Evolutionary conservation across 2,797 vertebrate genomes (phyloP).

Genomic region (Rousettus madagascariensis): DNA sequence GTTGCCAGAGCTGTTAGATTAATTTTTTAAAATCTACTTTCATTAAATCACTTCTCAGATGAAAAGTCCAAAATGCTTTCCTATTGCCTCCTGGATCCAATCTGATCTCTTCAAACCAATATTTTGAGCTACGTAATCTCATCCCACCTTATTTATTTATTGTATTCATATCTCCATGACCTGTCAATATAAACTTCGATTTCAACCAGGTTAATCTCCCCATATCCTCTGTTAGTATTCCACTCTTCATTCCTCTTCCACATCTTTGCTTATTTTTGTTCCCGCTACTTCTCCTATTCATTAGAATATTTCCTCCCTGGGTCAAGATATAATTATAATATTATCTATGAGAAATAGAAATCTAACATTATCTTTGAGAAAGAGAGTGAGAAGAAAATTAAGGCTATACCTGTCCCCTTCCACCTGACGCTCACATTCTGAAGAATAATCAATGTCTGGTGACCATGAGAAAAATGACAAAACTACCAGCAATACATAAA

Average conservation of each 20-base stretch:
- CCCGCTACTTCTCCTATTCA: background rate
- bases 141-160: background rate
- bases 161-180: background rate
- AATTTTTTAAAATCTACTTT: background rate
- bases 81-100: background rate
- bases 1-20: background rate
- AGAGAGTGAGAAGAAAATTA: background rate
- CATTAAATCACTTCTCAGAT: background rate
- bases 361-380: background rate
- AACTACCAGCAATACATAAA: background rate
- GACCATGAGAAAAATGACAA: background rate
- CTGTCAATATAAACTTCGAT: background rate
- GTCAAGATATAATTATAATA: constrained; percentile 5
- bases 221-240: background rate
- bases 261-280: background rate
- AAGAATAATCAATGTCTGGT: background rate
- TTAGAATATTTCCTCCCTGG: background rate
- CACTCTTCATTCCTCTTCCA: background rate
- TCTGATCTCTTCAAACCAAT: background rate
- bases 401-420: background rate
- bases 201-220: background rate
- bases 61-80: background rate
- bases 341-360: background rate
- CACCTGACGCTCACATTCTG: background rate
- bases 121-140: background rate